Evolutionary conservation across 1,140 invertebrate species (phyloP).

Genomic region (Parasteatoda tepidariorum): DNA sequence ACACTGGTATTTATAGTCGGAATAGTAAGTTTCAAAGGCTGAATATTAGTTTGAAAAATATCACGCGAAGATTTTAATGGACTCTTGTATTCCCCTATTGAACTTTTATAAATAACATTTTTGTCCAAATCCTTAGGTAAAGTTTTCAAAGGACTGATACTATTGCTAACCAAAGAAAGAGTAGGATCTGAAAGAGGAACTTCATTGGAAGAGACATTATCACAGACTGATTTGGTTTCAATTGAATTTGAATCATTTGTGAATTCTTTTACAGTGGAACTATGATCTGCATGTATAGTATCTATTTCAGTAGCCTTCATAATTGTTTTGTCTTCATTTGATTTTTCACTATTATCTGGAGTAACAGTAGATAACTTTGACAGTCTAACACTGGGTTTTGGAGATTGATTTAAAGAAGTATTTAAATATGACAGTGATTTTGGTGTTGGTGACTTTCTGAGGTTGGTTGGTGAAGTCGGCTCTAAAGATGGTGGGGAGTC

Average conservation of each 20-base stretch:
- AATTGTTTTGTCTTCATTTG: background rate
- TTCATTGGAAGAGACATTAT: background rate
- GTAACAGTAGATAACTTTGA: background rate
- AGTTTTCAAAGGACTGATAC: background rate
- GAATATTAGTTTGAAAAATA: conserved; percentile 36
- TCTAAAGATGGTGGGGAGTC: background rate
- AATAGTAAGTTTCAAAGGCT: conserved; percentile 25
- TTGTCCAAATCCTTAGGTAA: background rate
- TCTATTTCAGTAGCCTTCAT: background rate
- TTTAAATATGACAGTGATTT: background rate
- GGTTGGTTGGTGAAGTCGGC: background rate
- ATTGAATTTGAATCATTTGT: background rate
- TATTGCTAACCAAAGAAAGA: background rate
- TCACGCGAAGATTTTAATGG: conserved; percentile 27
- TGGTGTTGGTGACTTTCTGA: too few relatives aligned
- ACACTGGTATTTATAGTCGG: background rate
- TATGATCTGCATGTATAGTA: too few relatives aligned
- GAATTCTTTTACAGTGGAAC: background rate
- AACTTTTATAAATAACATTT: background rate
- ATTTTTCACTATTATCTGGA: background rate
- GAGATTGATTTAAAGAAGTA: background rate
- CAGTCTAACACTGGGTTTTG: background rate
- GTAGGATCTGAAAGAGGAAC: background rate
- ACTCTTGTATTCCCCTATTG: conserved; percentile 22
- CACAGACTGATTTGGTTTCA: background rate